These are phyloP conservation scores for Neuroscelio doddi DNA, from an alignment of 2,888 invertebrate genomes.

Conservation along the genomic window DNA sequence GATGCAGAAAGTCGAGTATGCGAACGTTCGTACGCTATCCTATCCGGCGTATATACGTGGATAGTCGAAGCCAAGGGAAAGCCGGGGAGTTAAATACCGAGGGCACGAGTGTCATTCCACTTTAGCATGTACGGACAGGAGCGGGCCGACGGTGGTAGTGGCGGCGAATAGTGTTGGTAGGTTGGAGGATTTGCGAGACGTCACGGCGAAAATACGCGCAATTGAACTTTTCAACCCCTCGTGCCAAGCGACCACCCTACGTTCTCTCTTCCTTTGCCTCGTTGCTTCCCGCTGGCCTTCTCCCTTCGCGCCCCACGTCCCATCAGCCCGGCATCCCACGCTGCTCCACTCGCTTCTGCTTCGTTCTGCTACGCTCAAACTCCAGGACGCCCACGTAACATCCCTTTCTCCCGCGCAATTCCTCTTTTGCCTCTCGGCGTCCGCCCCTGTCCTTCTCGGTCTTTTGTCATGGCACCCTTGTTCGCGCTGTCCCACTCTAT, in stretches of 20 bases:
- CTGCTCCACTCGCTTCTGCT: slow-evolving; percentile 53
- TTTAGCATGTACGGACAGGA: slow-evolving; percentile 37
- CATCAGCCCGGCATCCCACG: background rate
- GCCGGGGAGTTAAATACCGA: slow-evolving; percentile 44
- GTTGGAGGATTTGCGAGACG: slow-evolving; percentile 68
- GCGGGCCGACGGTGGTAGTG: slow-evolving; percentile 20
- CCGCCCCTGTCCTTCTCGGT: slow-evolving; percentile 54
- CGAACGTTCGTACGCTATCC: slow-evolving; percentile 9
- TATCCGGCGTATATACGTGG: slow-evolving; percentile 36
- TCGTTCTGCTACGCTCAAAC: slow-evolving; percentile 44
- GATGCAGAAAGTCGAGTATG: slow-evolving; percentile 5
- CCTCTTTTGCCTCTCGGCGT: slow-evolving; percentile 45
- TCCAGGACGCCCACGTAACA: slow-evolving; percentile 50
- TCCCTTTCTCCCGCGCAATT: slow-evolving; percentile 37
- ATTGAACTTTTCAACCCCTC: slow-evolving; percentile 71
- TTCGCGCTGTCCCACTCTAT: slow-evolving; percentile 68
- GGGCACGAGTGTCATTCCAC: slow-evolving; percentile 55
- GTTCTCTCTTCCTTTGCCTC: slow-evolving; percentile 36
- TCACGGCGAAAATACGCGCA: slow-evolving; percentile 71
- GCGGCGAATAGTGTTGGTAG: slow-evolving; percentile 48
- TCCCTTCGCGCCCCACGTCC: slow-evolving; percentile 30
- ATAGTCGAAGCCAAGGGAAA: slow-evolving; percentile 42
- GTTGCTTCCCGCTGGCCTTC: slow-evolving; percentile 22
- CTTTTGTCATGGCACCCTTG: slow-evolving; percentile 69
- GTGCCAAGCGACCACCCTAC: slow-evolving; percentile 52